A percentile compares a stretch with the other conserved stretches of the same genome.
phyloP scores from a whole-genome alignment of 2,113 vertebrate species.

The Columbina picui region DNA sequence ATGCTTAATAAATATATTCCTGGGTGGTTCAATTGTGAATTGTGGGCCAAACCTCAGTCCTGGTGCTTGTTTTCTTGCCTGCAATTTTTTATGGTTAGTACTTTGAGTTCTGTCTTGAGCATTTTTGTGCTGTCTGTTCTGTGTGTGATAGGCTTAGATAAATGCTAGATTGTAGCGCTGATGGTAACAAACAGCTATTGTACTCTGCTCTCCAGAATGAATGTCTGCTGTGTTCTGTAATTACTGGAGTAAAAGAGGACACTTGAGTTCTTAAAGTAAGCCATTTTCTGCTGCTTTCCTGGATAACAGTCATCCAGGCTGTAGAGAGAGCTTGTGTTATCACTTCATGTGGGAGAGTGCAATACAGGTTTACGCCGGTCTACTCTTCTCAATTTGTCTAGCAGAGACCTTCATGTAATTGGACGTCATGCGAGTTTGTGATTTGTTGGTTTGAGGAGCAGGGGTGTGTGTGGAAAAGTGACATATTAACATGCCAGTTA shows the following conservation, averaged over 20 bases:
- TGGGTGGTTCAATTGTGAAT: neutral
- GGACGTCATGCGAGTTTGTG: neutral
- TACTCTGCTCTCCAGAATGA: constrained; percentile 7
- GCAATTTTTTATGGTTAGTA: neutral
- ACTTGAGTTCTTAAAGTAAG: constrained; percentile 48
- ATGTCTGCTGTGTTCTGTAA: constrained; percentile 48
- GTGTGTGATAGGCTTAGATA: neutral
- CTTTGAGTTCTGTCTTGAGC: neutral
- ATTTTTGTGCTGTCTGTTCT: neutral
- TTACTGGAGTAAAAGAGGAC: constrained; percentile 37
- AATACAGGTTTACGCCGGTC: neutral
- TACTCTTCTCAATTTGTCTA: neutral
- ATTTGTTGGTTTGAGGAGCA: neutral
- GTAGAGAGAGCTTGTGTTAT: neutral
- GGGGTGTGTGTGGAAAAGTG: neutral
- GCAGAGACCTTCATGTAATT: neutral
- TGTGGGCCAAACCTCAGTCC: neutral
- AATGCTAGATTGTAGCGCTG: neutral
- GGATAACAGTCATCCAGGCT: neutral
- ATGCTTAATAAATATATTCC: neutral
- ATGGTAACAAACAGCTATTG: constrained; percentile 37
- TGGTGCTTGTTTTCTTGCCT: neutral
- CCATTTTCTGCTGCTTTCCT: constrained; percentile 27
- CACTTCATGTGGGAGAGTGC: neutral
- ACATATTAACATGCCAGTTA: too few species aligned